Conservation (phyloP, 2,797 vertebrate genomes). For the Microtus agrestis region DNA sequence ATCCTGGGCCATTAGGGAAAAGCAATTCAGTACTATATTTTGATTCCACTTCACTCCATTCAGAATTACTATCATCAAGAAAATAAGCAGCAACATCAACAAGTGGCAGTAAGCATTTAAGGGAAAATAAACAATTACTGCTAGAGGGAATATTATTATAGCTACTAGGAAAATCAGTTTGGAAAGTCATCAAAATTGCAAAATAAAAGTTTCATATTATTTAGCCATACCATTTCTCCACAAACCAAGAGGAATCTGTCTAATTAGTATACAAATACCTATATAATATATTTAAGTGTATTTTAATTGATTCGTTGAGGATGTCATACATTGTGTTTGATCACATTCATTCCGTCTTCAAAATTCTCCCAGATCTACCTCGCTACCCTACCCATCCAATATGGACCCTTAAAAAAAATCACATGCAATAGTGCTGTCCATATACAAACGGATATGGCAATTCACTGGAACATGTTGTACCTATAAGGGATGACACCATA, state of each 20-base stretch:
- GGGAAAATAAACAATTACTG: not conserved
- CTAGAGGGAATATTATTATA: not conserved
- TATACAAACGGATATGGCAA: not conserved
- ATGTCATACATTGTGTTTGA: not conserved
- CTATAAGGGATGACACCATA: not conserved
- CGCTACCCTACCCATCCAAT: not conserved
- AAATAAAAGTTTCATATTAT: not conserved
- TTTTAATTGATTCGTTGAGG: not conserved
- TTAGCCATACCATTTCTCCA: not conserved
- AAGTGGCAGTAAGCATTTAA: not conserved
- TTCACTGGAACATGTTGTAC: not conserved
- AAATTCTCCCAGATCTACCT: not conserved
- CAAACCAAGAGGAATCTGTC: not conserved
- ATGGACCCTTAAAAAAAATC: not conserved
- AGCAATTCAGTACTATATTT: not conserved
- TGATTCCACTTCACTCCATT: not conserved
- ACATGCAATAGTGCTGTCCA: not conserved
- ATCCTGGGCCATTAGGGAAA: not conserved
- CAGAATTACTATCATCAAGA: not conserved
- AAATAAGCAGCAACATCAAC: not conserved
- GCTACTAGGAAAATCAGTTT: not conserved
- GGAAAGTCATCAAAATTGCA: not conserved
- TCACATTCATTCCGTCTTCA: not conserved
- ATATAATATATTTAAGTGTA: not conserved
- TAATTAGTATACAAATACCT: not conserved